Base-by-base conservation (phyloP, 2,113 vertebrate genomes). In the Eudorcas thomsonii region DNA sequence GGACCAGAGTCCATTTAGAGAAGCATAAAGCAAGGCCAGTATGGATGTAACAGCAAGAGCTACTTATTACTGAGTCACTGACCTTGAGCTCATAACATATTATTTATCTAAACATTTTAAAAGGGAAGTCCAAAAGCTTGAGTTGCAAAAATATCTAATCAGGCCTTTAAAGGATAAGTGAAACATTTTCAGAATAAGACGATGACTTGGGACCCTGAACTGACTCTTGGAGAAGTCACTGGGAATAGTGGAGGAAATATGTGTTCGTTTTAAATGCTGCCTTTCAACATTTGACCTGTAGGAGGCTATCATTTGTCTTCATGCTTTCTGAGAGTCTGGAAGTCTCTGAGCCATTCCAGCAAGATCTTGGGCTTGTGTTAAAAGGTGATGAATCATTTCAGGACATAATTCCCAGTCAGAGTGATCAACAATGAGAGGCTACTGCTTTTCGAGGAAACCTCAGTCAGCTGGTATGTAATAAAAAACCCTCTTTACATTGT, bases 361-460 rank as follows among this genome's bases (percentile, higher is more conserved):
- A 74, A 80, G 14, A 8, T 28, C 17, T 45, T 12, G 5, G 13
- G 6, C 17, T 6, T 48, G 19, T 83, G 25, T 57, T 21, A 26
- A 77, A 55, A 86, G 8, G 23, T n/a, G 21, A 74, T 62, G 26
- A 26, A 3, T 39, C n/a, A 64, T 50, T 60, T 96, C 39, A 78
- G 77, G n/a, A 26, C 15, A 2, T 19, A 1, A 5, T 67, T 88
- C 8, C 36, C 9, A 23, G 10, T 54, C 30, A 33, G 17, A 85
- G 1, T 4, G 55, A 17, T 90, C 13, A 45, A 2, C 26, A 23
- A 4, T 10, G 59, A 64, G 0, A 2, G 0, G 2, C 14, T 43
- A 2, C 36, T 83, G 21, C 4, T 87, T 62, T 77, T 81, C 39
- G 28, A 12, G 23, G 5, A 23, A 62, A 67, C 33, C 19, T 91